These are phyloP conservation scores for Drosophila kikkawai DNA, from an alignment of 1,140 invertebrate genomes.

Conservation along the genomic window DNA sequence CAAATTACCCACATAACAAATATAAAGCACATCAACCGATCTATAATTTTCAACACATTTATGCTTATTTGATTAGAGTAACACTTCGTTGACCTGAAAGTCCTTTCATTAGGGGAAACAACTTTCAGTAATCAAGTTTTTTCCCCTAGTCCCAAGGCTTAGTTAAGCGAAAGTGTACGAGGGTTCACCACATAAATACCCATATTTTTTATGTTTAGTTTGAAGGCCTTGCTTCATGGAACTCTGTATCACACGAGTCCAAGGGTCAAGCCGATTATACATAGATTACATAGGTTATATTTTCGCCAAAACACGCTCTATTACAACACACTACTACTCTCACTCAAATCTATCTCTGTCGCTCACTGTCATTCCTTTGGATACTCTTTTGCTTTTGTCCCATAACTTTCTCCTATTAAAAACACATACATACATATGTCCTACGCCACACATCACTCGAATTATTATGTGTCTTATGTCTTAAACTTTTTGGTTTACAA, in stretches of 20 bases:
- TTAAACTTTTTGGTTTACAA: slow-evolving; percentile 53
- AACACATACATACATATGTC: slow-evolving; percentile 46
- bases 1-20: slow-evolving; percentile 78
- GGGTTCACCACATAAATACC: slow-evolving; percentile 14
- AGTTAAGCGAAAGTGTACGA: background rate
- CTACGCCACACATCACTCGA: slow-evolving; percentile 35
- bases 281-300: slow-evolving; percentile 9
- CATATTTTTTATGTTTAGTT: slow-evolving; percentile 16
- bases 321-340: slow-evolving; percentile 5
- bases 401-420: slow-evolving; percentile 55
- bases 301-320: slow-evolving; percentile 15
- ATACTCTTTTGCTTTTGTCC: slow-evolving; percentile 35
- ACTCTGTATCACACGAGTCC: slow-evolving; percentile 1
- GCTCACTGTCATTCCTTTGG: slow-evolving; percentile 40
- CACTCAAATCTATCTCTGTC: slow-evolving; percentile 21
- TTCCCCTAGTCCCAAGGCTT: background rate
- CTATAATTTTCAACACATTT: slow-evolving; percentile 46
- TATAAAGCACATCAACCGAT: slow-evolving; percentile 75
- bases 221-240: slow-evolving; percentile 16
- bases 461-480: slow-evolving; percentile 41
- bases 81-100: background rate
- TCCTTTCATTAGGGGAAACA: background rate
- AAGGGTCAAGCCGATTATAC: slow-evolving; percentile 17
- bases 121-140: background rate
- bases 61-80: slow-evolving; percentile 16